Percentiles rank a stretch among this genome's conserved stretches.
Evolutionary conservation across 2,888 invertebrate genomes (phyloP).

Genomic region (Latrodectus hesperus): DNA sequence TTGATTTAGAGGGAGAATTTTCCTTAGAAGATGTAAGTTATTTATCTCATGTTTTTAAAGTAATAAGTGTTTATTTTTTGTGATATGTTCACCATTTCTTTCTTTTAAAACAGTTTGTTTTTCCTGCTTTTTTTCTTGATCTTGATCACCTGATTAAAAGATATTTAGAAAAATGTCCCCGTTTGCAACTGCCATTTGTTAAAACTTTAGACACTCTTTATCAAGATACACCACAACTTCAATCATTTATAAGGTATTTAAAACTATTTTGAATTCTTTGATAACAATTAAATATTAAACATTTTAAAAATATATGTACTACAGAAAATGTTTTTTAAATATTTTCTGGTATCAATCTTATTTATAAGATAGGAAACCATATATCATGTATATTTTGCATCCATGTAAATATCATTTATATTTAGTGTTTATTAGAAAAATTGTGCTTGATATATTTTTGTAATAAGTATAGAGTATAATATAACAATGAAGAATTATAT

Average conservation of each 20-base stretch:
- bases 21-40: slow-evolving; percentile 27
- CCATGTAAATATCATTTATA: too few relatives aligned
- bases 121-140: slow-evolving; percentile 41
- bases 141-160: slow-evolving; percentile 21
- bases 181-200: slow-evolving; percentile 22
- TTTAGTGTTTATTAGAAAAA: too few relatives aligned
- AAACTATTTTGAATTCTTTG: background rate
- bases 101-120: slow-evolving; percentile 33
- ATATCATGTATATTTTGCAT: too few relatives aligned
- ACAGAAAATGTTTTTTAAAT: too few relatives aligned
- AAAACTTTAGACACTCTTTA: slow-evolving; percentile 26
- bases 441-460: too few relatives aligned
- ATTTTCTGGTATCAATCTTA: too few relatives aligned
- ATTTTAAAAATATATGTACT: too few relatives aligned
- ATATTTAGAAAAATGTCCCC: slow-evolving; percentile 7
- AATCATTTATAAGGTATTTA: slow-evolving; percentile 32
- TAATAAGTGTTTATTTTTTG: background rate
- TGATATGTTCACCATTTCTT: background rate
- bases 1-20: slow-evolving; percentile 39
- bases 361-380: too few relatives aligned
- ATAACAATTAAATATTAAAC: too few relatives aligned
- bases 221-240: background rate
- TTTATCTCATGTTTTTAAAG: background rate
- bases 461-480: too few relatives aligned
- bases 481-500: too few relatives aligned